Evolutionary conservation across 2,888 invertebrate genomes (phyloP).

Genomic region (Galerucella calmariensis): DNA sequence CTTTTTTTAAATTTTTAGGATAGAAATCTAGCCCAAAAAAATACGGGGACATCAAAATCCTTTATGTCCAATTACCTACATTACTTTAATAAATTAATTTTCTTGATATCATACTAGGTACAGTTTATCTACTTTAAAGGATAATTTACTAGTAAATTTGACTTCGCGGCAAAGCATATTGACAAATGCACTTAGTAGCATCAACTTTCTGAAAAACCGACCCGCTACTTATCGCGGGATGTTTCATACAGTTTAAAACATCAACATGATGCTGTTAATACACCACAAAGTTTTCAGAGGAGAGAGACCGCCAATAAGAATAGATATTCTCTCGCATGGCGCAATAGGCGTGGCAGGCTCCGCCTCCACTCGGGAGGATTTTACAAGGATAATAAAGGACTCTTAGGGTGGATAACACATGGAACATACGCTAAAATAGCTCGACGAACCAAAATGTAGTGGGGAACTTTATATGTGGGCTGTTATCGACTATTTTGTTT

Average conservation of each 20-base stretch:
- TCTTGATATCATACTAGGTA: neutral
- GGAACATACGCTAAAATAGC: neutral
- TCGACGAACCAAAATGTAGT: neutral
- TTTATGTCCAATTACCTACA: no score
- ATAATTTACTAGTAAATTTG: neutral
- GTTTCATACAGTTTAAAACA: neutral
- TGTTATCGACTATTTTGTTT: neutral
- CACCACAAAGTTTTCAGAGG: neutral
- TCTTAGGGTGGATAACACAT: neutral
- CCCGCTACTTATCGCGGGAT: neutral
- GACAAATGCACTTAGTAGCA: neutral
- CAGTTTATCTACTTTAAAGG: neutral
- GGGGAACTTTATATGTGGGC: neutral
- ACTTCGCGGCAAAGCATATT: neutral
- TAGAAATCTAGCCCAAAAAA: no score
- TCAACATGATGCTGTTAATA: neutral
- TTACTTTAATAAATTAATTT: neutral
- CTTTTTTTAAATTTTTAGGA: no score
- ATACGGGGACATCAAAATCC: no score
- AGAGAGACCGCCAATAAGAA: neutral
- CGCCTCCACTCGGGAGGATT: neutral
- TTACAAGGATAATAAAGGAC: constrained; percentile 1
- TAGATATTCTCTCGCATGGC: neutral
- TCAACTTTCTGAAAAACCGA: neutral
- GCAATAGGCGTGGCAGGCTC: neutral